A percentile compares a stretch with the other conserved stretches of the same genome.
These are phyloP conservation scores for Scaptomyza parva DNA, from an alignment of 2,888 invertebrate species.

Conservation along the genomic window DNA sequence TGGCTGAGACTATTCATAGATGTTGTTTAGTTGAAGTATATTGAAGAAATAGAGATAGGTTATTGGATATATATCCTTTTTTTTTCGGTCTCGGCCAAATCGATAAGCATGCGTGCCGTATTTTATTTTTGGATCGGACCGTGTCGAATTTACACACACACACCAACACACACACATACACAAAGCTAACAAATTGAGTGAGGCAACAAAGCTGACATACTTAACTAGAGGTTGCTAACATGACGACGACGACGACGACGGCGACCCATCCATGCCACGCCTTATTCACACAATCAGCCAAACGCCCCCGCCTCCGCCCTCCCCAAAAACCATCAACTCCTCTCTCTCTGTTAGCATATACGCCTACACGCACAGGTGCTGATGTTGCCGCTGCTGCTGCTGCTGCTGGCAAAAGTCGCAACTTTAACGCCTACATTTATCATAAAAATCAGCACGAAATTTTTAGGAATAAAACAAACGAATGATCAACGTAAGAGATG, in stretches of 20 bases:
- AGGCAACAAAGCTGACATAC: conserved; percentile 60
- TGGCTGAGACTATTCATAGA: conserved; percentile 44
- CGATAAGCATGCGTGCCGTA: conserved; percentile 47
- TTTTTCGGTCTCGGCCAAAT: conserved; percentile 26
- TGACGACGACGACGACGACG: conserved; percentile 13
- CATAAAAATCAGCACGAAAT: conserved; percentile 34
- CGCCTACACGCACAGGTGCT: conserved; percentile 52
- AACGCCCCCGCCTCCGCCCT: background rate
- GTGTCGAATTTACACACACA: conserved; percentile 17
- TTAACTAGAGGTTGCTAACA: conserved; percentile 52
- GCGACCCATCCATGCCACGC: conserved; percentile 2
- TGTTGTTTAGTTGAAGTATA: background rate
- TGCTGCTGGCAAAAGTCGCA: conserved; percentile 56
- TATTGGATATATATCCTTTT: conserved; percentile 31
- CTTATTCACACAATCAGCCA: conserved; percentile 3
- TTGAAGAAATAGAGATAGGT: conserved; percentile 2
- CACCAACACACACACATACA: background rate
- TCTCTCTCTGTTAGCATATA: background rate
- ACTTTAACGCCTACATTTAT: conserved; percentile 57
- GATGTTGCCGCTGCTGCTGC: conserved; percentile 46
- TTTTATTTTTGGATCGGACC: conserved; percentile 38
- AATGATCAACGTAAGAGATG: background rate
- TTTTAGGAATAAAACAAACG: background rate
- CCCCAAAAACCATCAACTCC: background rate
- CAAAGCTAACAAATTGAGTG: conserved; percentile 65